Conservation (phyloP, 2,888 invertebrate genomes). For the Caenorhabditis virilis region DNA sequence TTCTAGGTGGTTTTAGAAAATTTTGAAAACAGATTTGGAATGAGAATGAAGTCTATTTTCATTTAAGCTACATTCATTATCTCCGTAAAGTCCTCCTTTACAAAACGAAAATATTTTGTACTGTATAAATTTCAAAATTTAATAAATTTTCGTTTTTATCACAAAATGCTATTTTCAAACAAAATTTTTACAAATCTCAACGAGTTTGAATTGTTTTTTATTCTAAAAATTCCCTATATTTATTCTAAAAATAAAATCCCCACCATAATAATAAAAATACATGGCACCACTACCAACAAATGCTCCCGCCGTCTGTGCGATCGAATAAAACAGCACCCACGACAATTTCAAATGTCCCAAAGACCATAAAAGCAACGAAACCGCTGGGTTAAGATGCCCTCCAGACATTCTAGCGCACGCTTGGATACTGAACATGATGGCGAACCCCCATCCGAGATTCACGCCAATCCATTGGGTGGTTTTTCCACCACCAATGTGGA, state of each 20-base stretch:
- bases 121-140: no score
- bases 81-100: no score
- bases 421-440: slow-evolving; percentile 46
- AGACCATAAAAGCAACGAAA: slow-evolving; percentile 51
- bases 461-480: slow-evolving; percentile 51
- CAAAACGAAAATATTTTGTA: no score
- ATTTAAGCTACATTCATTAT: no score
- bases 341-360: slow-evolving; percentile 50
- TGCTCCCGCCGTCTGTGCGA: slow-evolving; percentile 52
- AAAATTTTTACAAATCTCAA: neutral
- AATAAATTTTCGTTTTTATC: no score
- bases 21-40: no score
- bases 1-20: no score
- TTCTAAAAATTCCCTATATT: neutral
- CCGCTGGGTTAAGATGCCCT: slow-evolving; percentile 58
- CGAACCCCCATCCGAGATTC: slow-evolving; percentile 56
- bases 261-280: slow-evolving; percentile 55
- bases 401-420: slow-evolving; percentile 43
- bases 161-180: neutral
- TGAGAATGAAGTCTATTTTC: no score
- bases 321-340: slow-evolving; percentile 40
- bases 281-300: slow-evolving; percentile 53
- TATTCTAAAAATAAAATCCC: no score
- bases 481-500: slow-evolving; percentile 36
- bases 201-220: neutral